Evolutionary conservation across 2,113 vertebrate species (phyloP), one percentile per base, ranked within the genome.

Genomic region (Albula goreensis): DNA sequence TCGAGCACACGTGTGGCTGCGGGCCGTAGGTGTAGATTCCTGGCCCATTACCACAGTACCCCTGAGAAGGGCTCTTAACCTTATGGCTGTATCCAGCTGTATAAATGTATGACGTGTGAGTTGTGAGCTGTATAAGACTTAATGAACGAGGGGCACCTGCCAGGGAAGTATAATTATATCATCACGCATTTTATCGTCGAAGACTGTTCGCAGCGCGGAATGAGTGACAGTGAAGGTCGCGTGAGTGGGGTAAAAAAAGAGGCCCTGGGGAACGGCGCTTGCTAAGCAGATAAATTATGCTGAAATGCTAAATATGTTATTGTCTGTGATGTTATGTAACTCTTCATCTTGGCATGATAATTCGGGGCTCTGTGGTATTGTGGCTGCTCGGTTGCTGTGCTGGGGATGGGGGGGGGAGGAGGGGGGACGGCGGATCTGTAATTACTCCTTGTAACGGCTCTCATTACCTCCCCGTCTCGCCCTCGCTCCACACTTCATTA

Each of bases 401-500:
- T 41, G 31, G 31, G 31, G 31, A 83, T 31, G 53, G 53, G 41
- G 5, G 77, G 5, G 17, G 17, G 9, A 4, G 17, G 15, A 15
- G 22, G 49, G 12, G 41, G 19, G 17, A 81, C 50, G 9, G 22
- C 50, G n/a, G 49, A 2, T 7, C 81, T 25, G 82, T 90, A 91
- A 88, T 88, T 90, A 89, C 88, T 89, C 74, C 89, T 85, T 41
- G 82, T 90, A 90, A 91, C 90, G 90, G 90, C 88, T 78, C 88
- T 92, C 87, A 89, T 92, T 91, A 92, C 31, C 86, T 85, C 85
- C 88, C 84, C 41, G 25, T 88, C 85, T 84, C 31, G 85, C 83
- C 89, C 83, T 91, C 86, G 83, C 63, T 48, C 25, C 13, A n/a
- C 83, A 5, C 50, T 79, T 79, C 50, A 79, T 50, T 51, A 53